Percentiles rank a stretch among this genome's conserved stretches.
These are phyloP conservation scores for Tachysurus vachellii DNA, from an alignment of 2,113 vertebrate genomes.

Conservation along the genomic window DNA sequence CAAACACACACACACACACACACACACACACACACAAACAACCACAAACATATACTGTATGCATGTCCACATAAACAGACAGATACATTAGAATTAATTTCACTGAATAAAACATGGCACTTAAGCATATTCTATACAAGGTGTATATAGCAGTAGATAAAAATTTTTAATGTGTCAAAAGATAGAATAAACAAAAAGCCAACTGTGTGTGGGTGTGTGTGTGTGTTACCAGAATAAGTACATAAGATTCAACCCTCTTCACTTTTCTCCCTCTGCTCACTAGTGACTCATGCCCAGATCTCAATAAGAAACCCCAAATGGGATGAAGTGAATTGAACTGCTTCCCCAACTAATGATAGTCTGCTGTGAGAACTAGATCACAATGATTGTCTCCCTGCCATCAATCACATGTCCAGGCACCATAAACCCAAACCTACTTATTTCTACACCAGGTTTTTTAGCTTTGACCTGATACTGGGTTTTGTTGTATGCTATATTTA, in stretches of 20 bases:
- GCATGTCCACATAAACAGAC: background rate
- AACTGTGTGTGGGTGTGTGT: background rate
- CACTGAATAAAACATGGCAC: background rate
- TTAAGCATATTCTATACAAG: background rate
- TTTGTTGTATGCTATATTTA: no score
- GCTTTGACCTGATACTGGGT: background rate
- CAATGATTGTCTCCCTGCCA: constrained; percentile 37
- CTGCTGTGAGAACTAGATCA: constrained; percentile 33
- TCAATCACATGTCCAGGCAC: constrained; percentile 37
- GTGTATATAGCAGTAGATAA: background rate
- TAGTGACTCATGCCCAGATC: constrained; percentile 30
- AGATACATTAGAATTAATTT: background rate
- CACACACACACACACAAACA: background rate
- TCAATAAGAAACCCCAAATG: constrained; percentile 33
- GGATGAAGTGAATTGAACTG: constrained; percentile 22
- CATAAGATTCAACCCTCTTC: background rate
- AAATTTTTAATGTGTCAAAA: background rate
- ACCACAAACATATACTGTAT: background rate
- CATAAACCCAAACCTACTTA: constrained; percentile 23
- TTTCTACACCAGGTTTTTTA: background rate
- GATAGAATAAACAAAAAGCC: background rate
- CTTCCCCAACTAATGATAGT: constrained; percentile 40
- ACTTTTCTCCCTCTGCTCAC: constrained; percentile 14
- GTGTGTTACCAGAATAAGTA: background rate
- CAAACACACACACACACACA: constrained; percentile 13